Base-by-base conservation (phyloP, 1,140 invertebrate genomes). In the Acromyrmex charruanus region DNA sequence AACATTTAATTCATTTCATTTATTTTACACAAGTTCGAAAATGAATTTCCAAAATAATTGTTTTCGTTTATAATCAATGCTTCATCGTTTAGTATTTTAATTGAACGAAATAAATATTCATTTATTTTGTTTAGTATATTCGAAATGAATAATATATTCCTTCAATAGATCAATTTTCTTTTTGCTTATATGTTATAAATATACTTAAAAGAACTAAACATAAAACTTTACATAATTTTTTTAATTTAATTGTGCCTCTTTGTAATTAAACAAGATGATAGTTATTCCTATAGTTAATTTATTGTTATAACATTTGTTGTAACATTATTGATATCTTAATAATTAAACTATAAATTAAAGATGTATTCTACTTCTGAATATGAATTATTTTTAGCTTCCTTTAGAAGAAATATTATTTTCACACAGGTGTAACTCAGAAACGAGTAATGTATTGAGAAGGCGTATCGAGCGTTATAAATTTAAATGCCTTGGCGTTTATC, bases 391-490 rank as follows among this genome's bases (percentile, higher is more conserved):
- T 69, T 21, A 49, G 18, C 31, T 82, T 21, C 5, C 14, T 16
- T 66, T 10, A n/a, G n/a, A 5, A 25, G 31, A 28, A 59, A 74
- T 18, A 61, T 74, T 72, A 82, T 82, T 59, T 7, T 51, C 66
- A 51, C 49, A 51, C 14, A 69, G 6, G 16, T 16, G 28, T 82
- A 61, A 82, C 18, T 74, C 25, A 61, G 18, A 75, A 84, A 84
- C 39, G n/a, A 80, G 28, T 75, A 69, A 69, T 81, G 14, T 71
- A 84, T 84, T 28, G 28, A 61, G 25, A 55, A 74, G 25, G 55
- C 69, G 58, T 61, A 51, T 84, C 55, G 39, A 61, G 4, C 55
- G 55, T 84, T 75, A 84, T 84, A 75, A 84, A 75, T 84, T 58
- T 21, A 9, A 84, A 69, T 63, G 69, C 25, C 18, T n/a, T 51